Evolutionary conservation across 2,888 invertebrate species (phyloP).

Genomic region (Chirona hameri): DNA sequence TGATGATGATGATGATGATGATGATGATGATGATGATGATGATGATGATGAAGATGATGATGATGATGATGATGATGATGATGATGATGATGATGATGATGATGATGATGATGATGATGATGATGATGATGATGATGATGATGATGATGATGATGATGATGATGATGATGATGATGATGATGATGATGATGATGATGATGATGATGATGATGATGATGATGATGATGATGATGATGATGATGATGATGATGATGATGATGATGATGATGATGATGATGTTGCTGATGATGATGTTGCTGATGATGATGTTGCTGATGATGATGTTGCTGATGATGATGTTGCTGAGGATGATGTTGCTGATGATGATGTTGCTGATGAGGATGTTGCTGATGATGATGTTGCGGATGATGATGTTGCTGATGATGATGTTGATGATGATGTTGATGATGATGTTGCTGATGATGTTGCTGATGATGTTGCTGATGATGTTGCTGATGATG

Average conservation of each 20-base stretch:
- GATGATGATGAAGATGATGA: constrained; percentile 12
- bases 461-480: no score
- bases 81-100: constrained; percentile 7
- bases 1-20: constrained; percentile 22
- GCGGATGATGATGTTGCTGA: no score
- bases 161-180: constrained; percentile 22
- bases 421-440: no score
- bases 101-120: constrained; percentile 11
- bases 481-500: no score
- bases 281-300: no score
- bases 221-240: constrained; percentile 22
- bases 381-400: no score
- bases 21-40: constrained; percentile 22
- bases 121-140: constrained; percentile 10
- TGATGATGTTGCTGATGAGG: no score
- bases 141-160: constrained; percentile 22
- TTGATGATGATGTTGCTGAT: no score
- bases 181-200: constrained; percentile 22
- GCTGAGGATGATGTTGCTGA: no score
- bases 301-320: no score
- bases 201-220: constrained; percentile 22
- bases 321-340: no score
- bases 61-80: constrained; percentile 22
- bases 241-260: constrained; percentile 22
- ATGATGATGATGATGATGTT: no score